phyloP scores from a whole-genome alignment of 2,797 vertebrate species.

The Dermochelys coriacea region DNA sequence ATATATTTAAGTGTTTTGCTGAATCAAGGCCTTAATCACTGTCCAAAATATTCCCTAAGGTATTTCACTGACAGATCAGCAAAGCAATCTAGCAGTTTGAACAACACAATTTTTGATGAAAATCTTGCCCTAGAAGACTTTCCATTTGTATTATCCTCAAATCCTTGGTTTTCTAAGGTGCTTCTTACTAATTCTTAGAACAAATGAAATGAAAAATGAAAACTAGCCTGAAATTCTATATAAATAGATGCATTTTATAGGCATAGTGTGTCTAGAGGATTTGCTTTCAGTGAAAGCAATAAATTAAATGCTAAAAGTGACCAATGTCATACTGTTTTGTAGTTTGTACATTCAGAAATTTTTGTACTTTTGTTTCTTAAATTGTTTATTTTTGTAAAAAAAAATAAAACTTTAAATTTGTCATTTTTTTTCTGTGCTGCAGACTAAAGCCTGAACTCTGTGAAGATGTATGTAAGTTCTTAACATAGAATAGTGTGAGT shows the following conservation, averaged over 20 bases:
- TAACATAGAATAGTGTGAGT: background rate
- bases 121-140: slow-evolving; percentile 29
- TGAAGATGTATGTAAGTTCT: background rate
- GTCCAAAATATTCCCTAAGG: slow-evolving; percentile 61
- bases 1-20: slow-evolving; percentile 65
- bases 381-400: slow-evolving; percentile 88
- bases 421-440: background rate
- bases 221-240: slow-evolving; percentile 72
- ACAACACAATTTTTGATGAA: slow-evolving; percentile 30
- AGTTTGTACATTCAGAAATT: slow-evolving; percentile 83
- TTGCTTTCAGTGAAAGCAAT: slow-evolving; percentile 93
- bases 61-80: slow-evolving; percentile 32
- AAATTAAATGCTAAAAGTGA: slow-evolving; percentile 77
- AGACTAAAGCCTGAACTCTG: background rate
- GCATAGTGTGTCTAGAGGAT: slow-evolving; percentile 77
- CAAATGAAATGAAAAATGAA: slow-evolving; percentile 72
- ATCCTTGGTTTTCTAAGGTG: slow-evolving; percentile 63
- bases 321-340: slow-evolving; percentile 81
- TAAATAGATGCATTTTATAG: slow-evolving; percentile 62
- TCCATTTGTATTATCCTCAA: background rate
- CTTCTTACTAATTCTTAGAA: slow-evolving; percentile 68
- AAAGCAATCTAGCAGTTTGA: slow-evolving; percentile 49
- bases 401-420: slow-evolving; percentile 64
- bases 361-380: slow-evolving; percentile 82
- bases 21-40: background rate